A percentile compares a stretch with the other conserved stretches of the same genome.
Evolutionary conservation across 2,113 vertebrate species (phyloP).

Genomic region (Cnemophilus loriae): DNA sequence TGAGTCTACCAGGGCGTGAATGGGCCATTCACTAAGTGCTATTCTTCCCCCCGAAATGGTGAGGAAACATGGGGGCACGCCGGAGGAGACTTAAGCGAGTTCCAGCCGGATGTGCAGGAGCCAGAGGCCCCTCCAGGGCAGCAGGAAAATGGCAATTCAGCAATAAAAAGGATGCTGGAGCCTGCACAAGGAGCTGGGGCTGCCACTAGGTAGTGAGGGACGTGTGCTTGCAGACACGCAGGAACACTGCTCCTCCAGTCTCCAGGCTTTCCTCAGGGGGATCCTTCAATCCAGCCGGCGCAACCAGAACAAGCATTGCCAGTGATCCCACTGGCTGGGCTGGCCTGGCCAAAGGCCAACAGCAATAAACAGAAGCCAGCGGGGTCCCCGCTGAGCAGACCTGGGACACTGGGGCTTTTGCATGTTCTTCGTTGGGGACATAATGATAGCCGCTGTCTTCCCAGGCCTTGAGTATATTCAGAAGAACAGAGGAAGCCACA

Average conservation of each 20-base stretch:
- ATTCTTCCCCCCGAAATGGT: not conserved
- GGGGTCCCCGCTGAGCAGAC: not conserved
- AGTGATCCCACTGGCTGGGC: not conserved
- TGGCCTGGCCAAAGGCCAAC: not conserved
- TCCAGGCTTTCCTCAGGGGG: not conserved
- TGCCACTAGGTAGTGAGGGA: not conserved
- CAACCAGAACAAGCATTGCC: not conserved
- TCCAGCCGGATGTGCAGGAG: not conserved
- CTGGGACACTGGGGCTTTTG: not conserved
- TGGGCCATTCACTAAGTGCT: not conserved
- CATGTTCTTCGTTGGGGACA: accelerated
- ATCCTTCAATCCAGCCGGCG: not conserved
- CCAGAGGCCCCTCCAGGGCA: not conserved
- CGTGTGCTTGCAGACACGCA: not conserved
- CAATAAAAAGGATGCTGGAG: not conserved
- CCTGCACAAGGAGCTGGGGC: not conserved
- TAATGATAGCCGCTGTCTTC: not conserved
- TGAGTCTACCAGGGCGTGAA: not conserved
- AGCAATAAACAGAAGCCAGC: not conserved
- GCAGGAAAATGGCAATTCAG: not conserved
- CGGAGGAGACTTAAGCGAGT: not conserved
- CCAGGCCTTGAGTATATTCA: not conserved
- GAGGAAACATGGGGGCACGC: not conserved
- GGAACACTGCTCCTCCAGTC: not conserved
- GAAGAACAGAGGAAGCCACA: not conserved